Base-by-base conservation (phyloP, 2,888 invertebrate species). In the Vesta saturnalis region DNA sequence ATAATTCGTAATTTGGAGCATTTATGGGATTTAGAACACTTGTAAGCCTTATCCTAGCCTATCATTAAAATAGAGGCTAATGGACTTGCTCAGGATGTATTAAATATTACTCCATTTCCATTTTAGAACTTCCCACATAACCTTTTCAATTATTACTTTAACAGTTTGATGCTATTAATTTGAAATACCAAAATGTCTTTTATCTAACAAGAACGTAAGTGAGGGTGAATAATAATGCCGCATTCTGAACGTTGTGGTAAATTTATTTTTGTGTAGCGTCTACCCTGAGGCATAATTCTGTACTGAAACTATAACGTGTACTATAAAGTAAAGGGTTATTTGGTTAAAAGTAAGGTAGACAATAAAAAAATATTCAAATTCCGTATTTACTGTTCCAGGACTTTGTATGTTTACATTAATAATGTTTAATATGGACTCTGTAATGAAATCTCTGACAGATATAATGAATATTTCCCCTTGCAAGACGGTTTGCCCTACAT, bases 11-110 rank as follows among this genome's bases (percentile, higher is more conserved):
- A 52, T 52, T 52, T 52, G 19, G 52, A 52, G 52, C 52, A 19
- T 52, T 52, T 52, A 52, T 52, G 52, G 52, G 52, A 52, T 52
- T 52, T 52, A n/a, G 52, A 52, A 52, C 52, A 52, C 19, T 52
- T 52, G 52, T 18, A 52, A 47, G 47, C 47, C 16, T 6, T 47
- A 16, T 47, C 15, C 16, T 16, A 15, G 6, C 6, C 14, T 47
- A 47, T 47, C 52, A 18, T n/a, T 52, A 21, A 52, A 52, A 52
- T 52, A 52, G 52, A 52, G 12, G 18, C 52, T 52, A 52, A 52
- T 52, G 52, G 52, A 21, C 19, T 21, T 12, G 52, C 19, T 52
- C 3, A 21, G 39, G 3, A 23, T 23, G 4, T 39, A 39, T 39
- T 39, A 39, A 39, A 39, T 39, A 39, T 39, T 39, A 39, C 39